Base-by-base conservation (phyloP, 2,888 invertebrate species). In the Bibio marci region DNA sequence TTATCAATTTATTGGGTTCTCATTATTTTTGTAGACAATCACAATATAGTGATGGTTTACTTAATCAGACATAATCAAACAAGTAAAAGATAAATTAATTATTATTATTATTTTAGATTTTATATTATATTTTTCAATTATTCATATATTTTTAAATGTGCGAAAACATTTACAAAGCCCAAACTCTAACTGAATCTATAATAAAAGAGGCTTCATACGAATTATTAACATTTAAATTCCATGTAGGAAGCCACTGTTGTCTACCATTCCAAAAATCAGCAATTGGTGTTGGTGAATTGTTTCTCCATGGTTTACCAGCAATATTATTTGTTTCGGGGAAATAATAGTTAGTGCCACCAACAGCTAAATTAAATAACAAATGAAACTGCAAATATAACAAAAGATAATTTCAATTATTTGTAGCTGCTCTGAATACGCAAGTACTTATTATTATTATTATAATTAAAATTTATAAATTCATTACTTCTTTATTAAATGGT, bases 141-240 rank as follows among this genome's bases (percentile, higher is more conserved):
- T n/a, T n/a, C n/a, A n/a, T n/a, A n/a, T n/a, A n/a, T n/a, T n/a
- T n/a, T n/a, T n/a, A n/a, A n/a, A n/a, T n/a, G n/a, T n/a, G n/a
- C n/a, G n/a, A n/a, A n/a, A n/a, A n/a, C 8, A 4, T 26, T 37
- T 66, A 73, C 42, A 72, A 52, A 32, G 73, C 72, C 71, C 73
- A 78, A 15, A 79, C 66, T 45, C 68, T 64, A 41, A 79, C 69
- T 50, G 76, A 78, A 58, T 79, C 77, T 10, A 80, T 67, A 53
- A 74, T 68, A 25, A 79, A 54, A 3, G 74, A 70, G 1, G 73
- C 67, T 44, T 70, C 66, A 43, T 67, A 68, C 38, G 70, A 70
- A 12, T 54, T 52, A 45, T 63, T 52, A 25, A 40, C 35, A 31
- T 50, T 41, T 19, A 67, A 50, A 46, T 67, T 64, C 75, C 75